Percentiles rank a stretch among this genome's conserved stretches.
These are phyloP conservation scores for Parapsyche elsis DNA, from an alignment of 1,140 invertebrate genomes.

Conservation along the genomic window DNA sequence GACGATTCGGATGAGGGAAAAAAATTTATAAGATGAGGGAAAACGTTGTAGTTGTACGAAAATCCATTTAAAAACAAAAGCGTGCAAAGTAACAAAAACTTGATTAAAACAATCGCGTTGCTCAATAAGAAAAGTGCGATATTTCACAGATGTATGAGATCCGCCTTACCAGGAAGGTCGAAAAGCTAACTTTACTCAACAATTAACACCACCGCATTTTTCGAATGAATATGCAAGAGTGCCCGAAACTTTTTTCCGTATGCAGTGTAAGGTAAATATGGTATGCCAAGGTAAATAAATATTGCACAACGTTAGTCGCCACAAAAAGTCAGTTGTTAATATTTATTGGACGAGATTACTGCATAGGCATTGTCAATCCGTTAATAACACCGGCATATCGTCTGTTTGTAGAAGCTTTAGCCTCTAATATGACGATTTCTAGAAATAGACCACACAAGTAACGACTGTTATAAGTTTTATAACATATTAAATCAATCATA, in stretches of 20 bases:
- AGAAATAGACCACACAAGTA: conserved; percentile 16
- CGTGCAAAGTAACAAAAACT: neutral
- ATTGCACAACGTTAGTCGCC: neutral
- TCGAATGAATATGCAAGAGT: conserved; percentile 9
- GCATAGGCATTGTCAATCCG: neutral
- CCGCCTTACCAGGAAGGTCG: neutral
- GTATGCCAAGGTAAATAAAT: neutral
- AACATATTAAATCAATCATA: neutral
- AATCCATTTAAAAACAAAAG: neutral
- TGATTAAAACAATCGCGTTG: conserved; percentile 23
- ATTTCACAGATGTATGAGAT: conserved; percentile 26
- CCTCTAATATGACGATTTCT: neutral
- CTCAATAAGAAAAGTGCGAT: conserved; percentile 19
- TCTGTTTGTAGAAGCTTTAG: neutral
- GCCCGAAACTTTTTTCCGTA: neutral
- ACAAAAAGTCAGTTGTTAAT: neutral
- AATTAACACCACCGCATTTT: conserved; percentile 25
- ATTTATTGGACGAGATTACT: conserved; percentile 7
- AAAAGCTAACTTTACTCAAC: conserved; percentile 18
- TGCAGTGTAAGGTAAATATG: too few relatives aligned
- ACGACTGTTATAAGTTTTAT: neutral
- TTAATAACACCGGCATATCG: neutral
- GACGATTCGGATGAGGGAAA: neutral
- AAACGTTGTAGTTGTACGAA: neutral
- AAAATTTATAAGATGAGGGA: neutral